Evolutionary conservation across 2,888 invertebrate species (phyloP).

Genomic region (Fragum fragum): DNA sequence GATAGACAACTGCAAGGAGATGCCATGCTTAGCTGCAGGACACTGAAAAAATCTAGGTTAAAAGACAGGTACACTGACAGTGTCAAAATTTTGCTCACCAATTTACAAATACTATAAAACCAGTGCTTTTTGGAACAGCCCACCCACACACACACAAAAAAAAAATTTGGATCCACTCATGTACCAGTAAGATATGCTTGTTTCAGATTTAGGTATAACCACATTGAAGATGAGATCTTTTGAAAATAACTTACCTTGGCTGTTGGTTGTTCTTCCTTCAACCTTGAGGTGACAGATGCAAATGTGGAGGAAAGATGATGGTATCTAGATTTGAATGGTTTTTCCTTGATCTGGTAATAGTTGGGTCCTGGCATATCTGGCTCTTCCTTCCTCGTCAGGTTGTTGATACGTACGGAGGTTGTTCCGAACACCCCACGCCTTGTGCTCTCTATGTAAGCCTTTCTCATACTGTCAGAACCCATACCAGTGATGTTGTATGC

Average conservation of each 20-base stretch:
- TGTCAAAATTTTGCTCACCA: too few relatives aligned
- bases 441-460: constrained; percentile 86
- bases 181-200: too few relatives aligned
- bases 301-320: constrained; percentile 84
- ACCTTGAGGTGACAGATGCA: constrained; percentile 82
- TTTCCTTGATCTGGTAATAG: constrained; percentile 84
- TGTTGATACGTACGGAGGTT: constrained; percentile 81
- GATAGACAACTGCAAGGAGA: too few relatives aligned
- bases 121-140: too few relatives aligned
- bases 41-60: too few relatives aligned
- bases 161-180: too few relatives aligned
- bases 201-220: too few relatives aligned
- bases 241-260: constrained; percentile 70
- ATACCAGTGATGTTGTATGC: constrained; percentile 85
- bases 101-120: too few relatives aligned
- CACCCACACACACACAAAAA: too few relatives aligned
- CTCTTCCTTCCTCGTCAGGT: constrained; percentile 81
- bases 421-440: constrained; percentile 86
- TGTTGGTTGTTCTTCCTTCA: constrained; percentile 71
- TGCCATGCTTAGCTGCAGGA: too few relatives aligned
- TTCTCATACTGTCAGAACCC: constrained; percentile 85
- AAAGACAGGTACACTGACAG: too few relatives aligned
- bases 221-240: too few relatives aligned
- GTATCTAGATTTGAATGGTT: constrained; percentile 80
- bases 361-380: constrained; percentile 84